These are phyloP conservation scores for Chrysogorgia sp. DNA, from an alignment of 92 coral and sea anemone genomes.

Conservation along the genomic window DNA sequence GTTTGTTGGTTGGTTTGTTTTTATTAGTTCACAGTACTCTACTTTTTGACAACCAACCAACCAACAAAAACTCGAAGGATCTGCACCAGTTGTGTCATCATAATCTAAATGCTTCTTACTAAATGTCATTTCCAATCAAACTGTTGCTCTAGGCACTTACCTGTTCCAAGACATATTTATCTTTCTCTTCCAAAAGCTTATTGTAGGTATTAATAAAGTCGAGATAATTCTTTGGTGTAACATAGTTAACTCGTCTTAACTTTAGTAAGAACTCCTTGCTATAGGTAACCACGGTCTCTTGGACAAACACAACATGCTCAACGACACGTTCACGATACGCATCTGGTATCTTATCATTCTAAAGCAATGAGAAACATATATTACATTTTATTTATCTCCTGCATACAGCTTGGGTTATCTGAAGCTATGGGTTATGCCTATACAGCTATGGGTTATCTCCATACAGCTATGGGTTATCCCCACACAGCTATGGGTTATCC, in stretches of 20 bases:
- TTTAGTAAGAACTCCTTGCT: constrained; percentile 87
- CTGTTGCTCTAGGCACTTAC: constrained; percentile 33
- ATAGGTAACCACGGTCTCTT: constrained; percentile 89
- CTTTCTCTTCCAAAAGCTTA: constrained; percentile 95
- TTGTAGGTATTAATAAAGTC: constrained; percentile 97
- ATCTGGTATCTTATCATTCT: constrained; percentile 98
- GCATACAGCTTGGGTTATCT: no score
- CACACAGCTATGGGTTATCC: no score
- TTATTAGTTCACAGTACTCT: no score
- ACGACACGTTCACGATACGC: constrained; percentile 96
- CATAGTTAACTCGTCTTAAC: constrained; percentile 95
- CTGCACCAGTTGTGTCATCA: not conserved
- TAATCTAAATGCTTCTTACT: no score
- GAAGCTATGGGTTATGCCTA: no score
- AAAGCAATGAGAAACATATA: constrained; percentile 3
- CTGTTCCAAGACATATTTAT: constrained; percentile 93
- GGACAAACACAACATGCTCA: constrained; percentile 95
- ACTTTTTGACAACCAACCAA: no score
- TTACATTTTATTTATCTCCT: no score
- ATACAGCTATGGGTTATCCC: no score
- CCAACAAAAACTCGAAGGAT: no score
- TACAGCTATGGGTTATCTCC: no score
- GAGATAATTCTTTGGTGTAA: constrained; percentile 98
- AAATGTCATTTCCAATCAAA: not conserved
- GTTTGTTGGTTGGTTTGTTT: no score